Conservation (phyloP, 2,797 vertebrate genomes). For the Clarias laeviceps region DNA sequence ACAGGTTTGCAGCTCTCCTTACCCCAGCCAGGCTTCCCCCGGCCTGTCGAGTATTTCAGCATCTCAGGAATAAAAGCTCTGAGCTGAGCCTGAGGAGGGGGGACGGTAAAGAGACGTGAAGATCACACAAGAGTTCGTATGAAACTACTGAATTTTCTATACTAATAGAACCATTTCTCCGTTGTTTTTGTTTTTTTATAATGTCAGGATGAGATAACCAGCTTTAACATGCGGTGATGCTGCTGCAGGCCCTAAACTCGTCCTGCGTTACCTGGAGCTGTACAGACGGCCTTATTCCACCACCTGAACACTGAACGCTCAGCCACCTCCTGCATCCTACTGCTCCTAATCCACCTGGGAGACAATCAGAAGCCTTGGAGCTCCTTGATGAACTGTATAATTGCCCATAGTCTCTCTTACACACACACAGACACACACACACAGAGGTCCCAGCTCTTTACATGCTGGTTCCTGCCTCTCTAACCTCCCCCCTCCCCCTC, state of each 20-base stretch:
- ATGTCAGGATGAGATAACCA: too few relatives aligned
- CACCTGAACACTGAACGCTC: constrained; percentile 69
- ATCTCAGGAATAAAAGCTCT: constrained; percentile 99
- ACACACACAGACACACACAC: constrained; percentile 19
- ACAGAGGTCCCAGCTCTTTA: constrained; percentile 24
- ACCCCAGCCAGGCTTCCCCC: constrained; percentile 98
- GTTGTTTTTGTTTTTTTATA: background rate
- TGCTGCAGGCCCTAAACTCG: background rate
- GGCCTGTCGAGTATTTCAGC: constrained; percentile 97
- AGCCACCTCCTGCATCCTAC: constrained; percentile 66
- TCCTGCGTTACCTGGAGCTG: constrained; percentile 51
- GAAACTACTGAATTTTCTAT: background rate
- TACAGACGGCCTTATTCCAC: constrained; percentile 88
- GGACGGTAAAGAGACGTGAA: background rate
- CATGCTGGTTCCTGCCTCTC: constrained; percentile 58
- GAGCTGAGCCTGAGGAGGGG: constrained; percentile 85
- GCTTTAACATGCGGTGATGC: background rate
- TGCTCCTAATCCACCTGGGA: constrained; percentile 80
- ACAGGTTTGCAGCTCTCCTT: constrained; percentile 98
- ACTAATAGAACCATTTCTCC: background rate
- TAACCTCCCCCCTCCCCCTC: constrained; percentile 52
- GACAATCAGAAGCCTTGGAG: constrained; percentile 80
- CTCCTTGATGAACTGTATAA: constrained; percentile 41
- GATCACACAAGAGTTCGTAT: background rate
- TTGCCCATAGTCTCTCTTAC: constrained; percentile 10